Base-by-base conservation (phyloP, 1,140 invertebrate species). In the Palaemon carinicauda region DNA sequence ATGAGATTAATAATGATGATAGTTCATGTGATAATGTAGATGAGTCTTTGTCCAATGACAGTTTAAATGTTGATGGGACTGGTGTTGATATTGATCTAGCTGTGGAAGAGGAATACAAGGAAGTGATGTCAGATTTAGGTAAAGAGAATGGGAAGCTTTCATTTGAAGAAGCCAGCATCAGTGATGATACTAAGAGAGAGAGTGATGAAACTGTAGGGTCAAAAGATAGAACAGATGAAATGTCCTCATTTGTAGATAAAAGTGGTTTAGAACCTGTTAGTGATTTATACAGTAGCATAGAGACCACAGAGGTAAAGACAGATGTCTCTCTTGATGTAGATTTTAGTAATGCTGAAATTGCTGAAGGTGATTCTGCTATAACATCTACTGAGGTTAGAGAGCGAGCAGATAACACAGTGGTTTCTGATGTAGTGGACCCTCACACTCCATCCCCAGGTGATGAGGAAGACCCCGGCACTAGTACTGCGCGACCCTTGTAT, bases 401-500 rank as follows among this genome's bases (percentile, higher is more conserved):
- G 24, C 65, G 15, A 27, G 24, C 29, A 69, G 65, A 69, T 27
- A 31, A 27, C n/a, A 69, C 24, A 24, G 29, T 3, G 7, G 21
- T 69, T 65, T 84, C 82, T 80, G 77, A 41, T 71, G 84, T 86
- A 86, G 84, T 80, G 52, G 52, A 74, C 33, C 84, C 84, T 80
- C 56, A 41, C 31, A n/a, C 77, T 54, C 80, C 77, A 60, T 79
- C 78, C 77, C 73, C 84, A 86, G 77, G 69, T 74, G 60, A 54
- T 41, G 77, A 80, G 51, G 50, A 54, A 73, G 84, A 86, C n/a
- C 78, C 65, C 24, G 84, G 75, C 27, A 60, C 84, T 50, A 86
- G 84, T 86, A 86, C 84, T 80, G 84, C 84, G 27, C 84, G 84
- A 69, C 84, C 84, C 73, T 52, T 86, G 84, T 86, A 80, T 80